Evolutionary conservation across 2,888 invertebrate species (phyloP).

Genomic region (Scaptomyza cyrtandrae): DNA sequence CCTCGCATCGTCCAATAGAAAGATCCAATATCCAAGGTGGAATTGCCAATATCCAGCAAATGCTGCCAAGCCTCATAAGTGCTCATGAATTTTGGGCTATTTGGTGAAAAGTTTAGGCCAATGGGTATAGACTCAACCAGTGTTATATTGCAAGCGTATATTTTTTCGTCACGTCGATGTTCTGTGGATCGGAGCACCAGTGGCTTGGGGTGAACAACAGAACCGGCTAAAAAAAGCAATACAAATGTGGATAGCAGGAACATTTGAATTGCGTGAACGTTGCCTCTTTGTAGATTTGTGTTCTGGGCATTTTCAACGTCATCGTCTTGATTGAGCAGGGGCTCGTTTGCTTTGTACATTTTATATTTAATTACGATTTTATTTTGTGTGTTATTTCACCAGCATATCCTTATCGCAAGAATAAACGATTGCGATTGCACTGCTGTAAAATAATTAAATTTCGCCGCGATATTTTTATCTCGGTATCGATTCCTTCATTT

Average conservation of each 20-base stretch:
- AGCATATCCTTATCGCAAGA: conserved; percentile 16
- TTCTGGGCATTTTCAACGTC: conserved; percentile 40
- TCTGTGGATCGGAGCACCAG: conserved; percentile 1
- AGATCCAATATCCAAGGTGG: conserved; percentile 94
- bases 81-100: conserved; percentile 86
- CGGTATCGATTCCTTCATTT: conserved; percentile 14
- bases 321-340: conserved; percentile 40
- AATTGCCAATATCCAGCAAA: conserved; percentile 90
- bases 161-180: conserved; percentile 28
- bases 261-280: conserved; percentile 59
- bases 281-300: conserved; percentile 32
- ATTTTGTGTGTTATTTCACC: not conserved
- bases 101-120: conserved; percentile 90
- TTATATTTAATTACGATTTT: not conserved
- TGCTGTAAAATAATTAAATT: not conserved
- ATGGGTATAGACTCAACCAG: conserved; percentile 97
- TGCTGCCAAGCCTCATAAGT: conserved; percentile 94
- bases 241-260: conserved; percentile 50
- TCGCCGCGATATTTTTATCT: conserved; percentile 11
- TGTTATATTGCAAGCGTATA: conserved; percentile 85
- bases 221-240: conserved; percentile 60
- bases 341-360: conserved; percentile 49
- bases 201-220: conserved; percentile 43
- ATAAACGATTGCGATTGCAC: not conserved
- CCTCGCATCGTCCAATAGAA: conserved; percentile 96